These are phyloP conservation scores for Takifugu rubripes DNA, from an alignment of 2,797 vertebrate genomes.

Conservation along the genomic window DNA sequence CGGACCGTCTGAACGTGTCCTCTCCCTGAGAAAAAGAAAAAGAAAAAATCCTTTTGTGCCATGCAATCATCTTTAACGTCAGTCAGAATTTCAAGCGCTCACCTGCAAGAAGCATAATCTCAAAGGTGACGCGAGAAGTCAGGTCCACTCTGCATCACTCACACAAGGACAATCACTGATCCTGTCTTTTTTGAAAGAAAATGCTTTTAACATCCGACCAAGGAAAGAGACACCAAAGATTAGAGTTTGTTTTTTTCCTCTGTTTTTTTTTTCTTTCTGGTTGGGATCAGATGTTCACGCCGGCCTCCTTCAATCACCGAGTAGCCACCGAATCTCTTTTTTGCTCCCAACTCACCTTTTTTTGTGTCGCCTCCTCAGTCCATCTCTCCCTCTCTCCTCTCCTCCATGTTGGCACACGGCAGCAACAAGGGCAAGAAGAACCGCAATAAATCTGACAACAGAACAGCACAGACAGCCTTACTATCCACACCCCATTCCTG, in stretches of 20 bases:
- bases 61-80: constrained; percentile 73
- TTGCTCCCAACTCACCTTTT: constrained; percentile 49
- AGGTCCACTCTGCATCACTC: constrained; percentile 67
- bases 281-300: constrained; percentile 38
- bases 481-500: constrained; percentile 60
- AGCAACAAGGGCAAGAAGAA: constrained; percentile 70
- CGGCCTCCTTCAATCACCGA: constrained; percentile 45
- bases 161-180: constrained; percentile 72
- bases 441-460: constrained; percentile 74
- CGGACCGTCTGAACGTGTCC: constrained; percentile 55
- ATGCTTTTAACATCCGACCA: constrained; percentile 62
- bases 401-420: constrained; percentile 48
- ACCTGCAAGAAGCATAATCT: constrained; percentile 65
- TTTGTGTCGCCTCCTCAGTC: constrained; percentile 55
- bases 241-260: constrained; percentile 39
- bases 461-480: constrained; percentile 75
- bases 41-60: constrained; percentile 69
- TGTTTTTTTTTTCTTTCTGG: constrained; percentile 26
- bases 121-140: constrained; percentile 63
- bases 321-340: constrained; percentile 53
- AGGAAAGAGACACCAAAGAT: constrained; percentile 74
- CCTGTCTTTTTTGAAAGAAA: constrained; percentile 58
- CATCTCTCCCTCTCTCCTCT: constrained; percentile 20
- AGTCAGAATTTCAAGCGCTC: constrained; percentile 63
- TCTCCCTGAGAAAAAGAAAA: constrained; percentile 27